Evolutionary conservation across 2,888 invertebrate species (phyloP).

Genomic region (Andrena flavipes): DNA sequence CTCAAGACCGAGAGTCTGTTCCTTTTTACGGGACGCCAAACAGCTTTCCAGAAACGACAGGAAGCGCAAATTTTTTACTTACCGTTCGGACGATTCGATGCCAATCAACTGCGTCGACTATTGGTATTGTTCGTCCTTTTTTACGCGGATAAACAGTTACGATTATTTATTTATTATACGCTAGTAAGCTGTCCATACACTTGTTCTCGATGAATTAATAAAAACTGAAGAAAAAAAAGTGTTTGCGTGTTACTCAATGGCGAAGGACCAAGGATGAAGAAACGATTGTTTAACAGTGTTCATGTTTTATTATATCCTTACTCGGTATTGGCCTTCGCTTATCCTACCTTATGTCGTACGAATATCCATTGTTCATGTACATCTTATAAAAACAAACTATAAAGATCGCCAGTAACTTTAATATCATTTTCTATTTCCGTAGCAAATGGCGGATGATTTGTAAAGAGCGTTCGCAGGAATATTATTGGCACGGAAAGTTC

Average conservation of each 20-base stretch:
- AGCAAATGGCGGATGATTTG: neutral
- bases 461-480: slow-evolving; percentile 2
- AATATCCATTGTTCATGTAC: slow-evolving; percentile 18
- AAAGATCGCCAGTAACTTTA: neutral
- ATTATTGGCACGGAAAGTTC: slow-evolving; percentile 31
- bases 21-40: neutral
- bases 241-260: neutral
- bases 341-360: slow-evolving; percentile 25
- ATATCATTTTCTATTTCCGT: neutral
- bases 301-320: slow-evolving; percentile 28
- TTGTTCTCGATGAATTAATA: slow-evolving; percentile 65
- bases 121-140: slow-evolving; percentile 43
- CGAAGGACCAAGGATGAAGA: neutral
- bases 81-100: slow-evolving; percentile 25
- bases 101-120: slow-evolving; percentile 16
- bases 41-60: slow-evolving; percentile 9
- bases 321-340: slow-evolving; percentile 1
- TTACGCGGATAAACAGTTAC: slow-evolving; percentile 57
- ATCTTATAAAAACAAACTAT: slow-evolving; percentile 22
- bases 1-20: neutral
- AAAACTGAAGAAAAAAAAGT: slow-evolving; percentile 38
- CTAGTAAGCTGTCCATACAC: slow-evolving; percentile 63
- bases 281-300: neutral
- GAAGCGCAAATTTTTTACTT: slow-evolving; percentile 50
- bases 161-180: slow-evolving; percentile 66